phyloP scores from a whole-genome alignment of 2,113 vertebrate species.

The Oxygymnocypris stewartii region DNA sequence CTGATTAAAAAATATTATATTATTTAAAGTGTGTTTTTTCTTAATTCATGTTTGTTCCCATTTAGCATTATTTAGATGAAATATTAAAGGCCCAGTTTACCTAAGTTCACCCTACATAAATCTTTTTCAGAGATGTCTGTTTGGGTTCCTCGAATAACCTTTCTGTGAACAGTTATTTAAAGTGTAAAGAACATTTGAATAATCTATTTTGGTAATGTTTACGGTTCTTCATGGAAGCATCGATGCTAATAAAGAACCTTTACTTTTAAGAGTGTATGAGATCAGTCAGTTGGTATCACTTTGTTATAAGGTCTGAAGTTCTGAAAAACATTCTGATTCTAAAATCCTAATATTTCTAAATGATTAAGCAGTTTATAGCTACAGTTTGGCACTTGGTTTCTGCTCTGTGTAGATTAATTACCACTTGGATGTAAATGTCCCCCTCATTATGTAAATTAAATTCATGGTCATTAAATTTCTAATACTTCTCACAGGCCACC shows the following conservation, averaged over 20 bases:
- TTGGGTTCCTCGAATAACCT: background rate
- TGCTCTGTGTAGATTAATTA: conserved; percentile 1
- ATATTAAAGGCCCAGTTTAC: background rate
- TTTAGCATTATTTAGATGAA: no score
- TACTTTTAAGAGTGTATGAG: background rate
- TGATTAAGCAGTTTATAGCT: background rate
- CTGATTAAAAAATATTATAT: no score
- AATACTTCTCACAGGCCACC: background rate
- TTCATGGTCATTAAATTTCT: background rate
- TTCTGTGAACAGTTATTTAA: background rate
- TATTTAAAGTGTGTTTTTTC: no score
- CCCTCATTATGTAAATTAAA: background rate
- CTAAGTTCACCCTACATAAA: background rate
- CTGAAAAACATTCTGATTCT: background rate
- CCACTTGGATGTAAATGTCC: background rate
- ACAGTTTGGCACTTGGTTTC: background rate
- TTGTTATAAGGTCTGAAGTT: background rate
- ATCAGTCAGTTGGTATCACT: background rate
- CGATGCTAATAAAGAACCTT: no score
- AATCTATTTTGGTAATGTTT: background rate
- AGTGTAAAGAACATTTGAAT: no score
- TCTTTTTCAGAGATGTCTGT: background rate
- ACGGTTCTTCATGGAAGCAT: background rate
- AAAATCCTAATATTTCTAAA: background rate
- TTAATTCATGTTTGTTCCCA: no score